Evolutionary conservation across 2,888 invertebrate species (phyloP).

Genomic region (Lamellibrachia columna): DNA sequence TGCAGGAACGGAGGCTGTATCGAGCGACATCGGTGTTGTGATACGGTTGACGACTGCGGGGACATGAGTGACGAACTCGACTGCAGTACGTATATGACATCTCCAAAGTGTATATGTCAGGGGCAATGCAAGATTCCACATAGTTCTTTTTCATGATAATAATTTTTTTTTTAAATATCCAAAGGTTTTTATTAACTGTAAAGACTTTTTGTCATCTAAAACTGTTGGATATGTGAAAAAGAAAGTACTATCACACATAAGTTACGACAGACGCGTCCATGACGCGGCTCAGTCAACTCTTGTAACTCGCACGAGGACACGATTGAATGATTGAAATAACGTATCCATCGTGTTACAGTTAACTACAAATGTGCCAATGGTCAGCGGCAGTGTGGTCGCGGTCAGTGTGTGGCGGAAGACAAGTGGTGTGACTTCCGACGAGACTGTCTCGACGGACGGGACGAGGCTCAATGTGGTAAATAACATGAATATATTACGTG

Average conservation of each 20-base stretch:
- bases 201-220: too few relatives aligned
- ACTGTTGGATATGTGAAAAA: too few relatives aligned
- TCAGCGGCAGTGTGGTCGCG: constrained; percentile 41
- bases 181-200: too few relatives aligned
- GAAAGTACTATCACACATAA: too few relatives aligned
- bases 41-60: constrained; percentile 58
- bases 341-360: constrained; percentile 34
- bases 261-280: too few relatives aligned
- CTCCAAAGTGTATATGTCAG: too few relatives aligned
- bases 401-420: constrained; percentile 64
- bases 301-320: not conserved
- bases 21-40: constrained; percentile 48
- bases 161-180: too few relatives aligned
- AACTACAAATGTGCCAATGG: constrained; percentile 53
- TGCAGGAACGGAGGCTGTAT: not conserved
- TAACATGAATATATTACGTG: constrained; percentile 13
- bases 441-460: constrained; percentile 67
- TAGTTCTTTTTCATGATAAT: too few relatives aligned
- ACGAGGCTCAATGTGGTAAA: constrained; percentile 67
- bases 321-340: not conserved
- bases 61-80: constrained; percentile 53
- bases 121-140: too few relatives aligned
- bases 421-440: constrained; percentile 66
- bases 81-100: constrained; percentile 41
- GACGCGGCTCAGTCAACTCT: not conserved